A percentile compares a stretch with the other conserved stretches of the same genome.
phyloP scores from a whole-genome alignment of 2,797 vertebrate genomes.

The Xiphorhynchus erythropygius region DNA sequence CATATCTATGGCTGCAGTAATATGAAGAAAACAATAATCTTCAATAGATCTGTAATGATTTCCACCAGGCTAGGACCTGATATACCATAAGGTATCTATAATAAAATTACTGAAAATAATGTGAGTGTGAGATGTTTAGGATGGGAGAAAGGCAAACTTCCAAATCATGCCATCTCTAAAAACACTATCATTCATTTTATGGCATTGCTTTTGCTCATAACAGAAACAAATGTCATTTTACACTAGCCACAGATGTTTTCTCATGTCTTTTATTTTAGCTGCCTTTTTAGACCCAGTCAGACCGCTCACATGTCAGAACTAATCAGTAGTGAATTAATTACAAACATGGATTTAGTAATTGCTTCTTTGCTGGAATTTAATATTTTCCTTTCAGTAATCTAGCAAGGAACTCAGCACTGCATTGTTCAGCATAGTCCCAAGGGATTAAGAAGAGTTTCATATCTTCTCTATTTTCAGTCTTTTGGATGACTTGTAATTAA shows the following conservation, averaged over 20 bases:
- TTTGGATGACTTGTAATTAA: not conserved
- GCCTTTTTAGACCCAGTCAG: not conserved
- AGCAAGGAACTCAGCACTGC: not conserved
- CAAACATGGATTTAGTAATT: slow-evolving; percentile 24
- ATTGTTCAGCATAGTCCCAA: slow-evolving; percentile 6
- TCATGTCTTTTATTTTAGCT: not conserved
- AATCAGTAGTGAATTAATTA: slow-evolving; percentile 40
- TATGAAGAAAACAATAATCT: not conserved
- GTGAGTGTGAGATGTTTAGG: not conserved
- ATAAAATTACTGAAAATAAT: not conserved
- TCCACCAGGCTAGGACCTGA: not conserved
- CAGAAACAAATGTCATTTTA: not conserved
- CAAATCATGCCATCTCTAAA: not conserved
- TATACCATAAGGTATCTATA: not conserved
- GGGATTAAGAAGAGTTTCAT: not conserved
- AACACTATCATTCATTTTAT: not conserved
- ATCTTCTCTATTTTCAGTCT: not conserved
- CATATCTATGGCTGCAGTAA: not conserved
- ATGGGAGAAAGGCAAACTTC: not conserved
- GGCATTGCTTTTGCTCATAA: not conserved
- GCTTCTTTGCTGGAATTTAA: slow-evolving; percentile 37
- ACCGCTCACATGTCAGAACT: rapidly evolving
- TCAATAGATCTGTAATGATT: not conserved
- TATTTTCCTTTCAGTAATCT: slow-evolving; percentile 32
- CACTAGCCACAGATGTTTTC: not conserved